These are phyloP conservation scores for Lasiurus borealis DNA, from an alignment of 2,113 vertebrate genomes.

Conservation along the genomic window DNA sequence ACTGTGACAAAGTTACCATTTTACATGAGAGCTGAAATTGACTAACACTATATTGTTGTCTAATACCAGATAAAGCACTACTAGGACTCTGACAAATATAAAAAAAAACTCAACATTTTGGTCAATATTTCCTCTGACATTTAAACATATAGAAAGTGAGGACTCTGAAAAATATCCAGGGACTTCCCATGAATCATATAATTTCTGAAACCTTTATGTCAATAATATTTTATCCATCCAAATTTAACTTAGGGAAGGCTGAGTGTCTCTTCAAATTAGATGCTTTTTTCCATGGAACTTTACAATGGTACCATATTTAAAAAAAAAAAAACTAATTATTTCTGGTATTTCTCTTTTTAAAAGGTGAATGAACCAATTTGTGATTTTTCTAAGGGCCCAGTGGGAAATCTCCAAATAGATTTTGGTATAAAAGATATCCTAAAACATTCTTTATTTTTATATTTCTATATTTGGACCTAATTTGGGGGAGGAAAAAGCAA, in stretches of 20 bases:
- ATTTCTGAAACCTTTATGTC: not conserved
- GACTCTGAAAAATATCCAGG: not conserved
- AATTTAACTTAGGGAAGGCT: conserved; percentile 16
- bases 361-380: conserved; percentile 68
- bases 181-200: not conserved
- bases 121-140: not conserved
- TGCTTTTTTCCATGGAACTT: conserved; percentile 39
- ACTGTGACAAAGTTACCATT: not conserved
- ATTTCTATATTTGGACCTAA: conserved; percentile 64
- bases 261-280: conserved; percentile 29
- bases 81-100: not conserved
- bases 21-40: conserved; percentile 28
- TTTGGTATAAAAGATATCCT: conserved; percentile 49
- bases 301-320: not conserved
- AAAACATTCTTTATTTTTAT: not conserved
- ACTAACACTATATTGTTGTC: not conserved
- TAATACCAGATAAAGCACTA: not conserved
- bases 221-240: not conserved
- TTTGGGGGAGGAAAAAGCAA: conserved; percentile 46
- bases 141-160: not conserved
- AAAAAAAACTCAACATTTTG: conserved; percentile 24
- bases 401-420: conserved; percentile 70
- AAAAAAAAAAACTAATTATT: conserved; percentile 54
- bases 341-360: conserved; percentile 58
- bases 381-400: conserved; percentile 46